Evolutionary conservation across 2,888 invertebrate genomes (phyloP).

Genomic region (Ametastegia equiseti): DNA sequence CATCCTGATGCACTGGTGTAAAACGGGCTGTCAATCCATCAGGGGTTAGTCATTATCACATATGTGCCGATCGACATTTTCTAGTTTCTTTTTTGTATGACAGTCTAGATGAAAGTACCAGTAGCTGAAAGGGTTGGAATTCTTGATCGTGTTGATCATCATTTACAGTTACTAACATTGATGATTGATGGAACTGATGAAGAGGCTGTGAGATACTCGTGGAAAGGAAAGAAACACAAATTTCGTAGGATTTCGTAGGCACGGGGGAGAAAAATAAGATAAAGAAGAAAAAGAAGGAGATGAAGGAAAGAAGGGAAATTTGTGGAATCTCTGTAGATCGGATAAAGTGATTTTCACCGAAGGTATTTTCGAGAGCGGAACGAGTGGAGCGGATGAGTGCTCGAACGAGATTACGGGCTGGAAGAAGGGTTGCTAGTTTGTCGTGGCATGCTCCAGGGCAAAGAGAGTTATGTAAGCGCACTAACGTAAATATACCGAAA

Average conservation of each 20-base stretch:
- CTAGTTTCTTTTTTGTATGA: no score
- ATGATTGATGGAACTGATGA: no score
- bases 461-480: constrained; percentile 68
- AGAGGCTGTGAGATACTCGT: no score
- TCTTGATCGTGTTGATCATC: no score
- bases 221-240: no score
- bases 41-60: no score
- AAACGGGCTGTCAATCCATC: constrained; percentile 1
- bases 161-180: no score
- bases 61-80: no score
- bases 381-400: constrained; percentile 36
- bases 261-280: background rate
- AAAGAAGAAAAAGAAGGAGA: background rate
- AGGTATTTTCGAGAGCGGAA: background rate
- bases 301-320: background rate
- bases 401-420: constrained; percentile 62
- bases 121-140: no score
- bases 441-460: constrained; percentile 54
- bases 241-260: background rate
- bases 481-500: constrained; percentile 66
- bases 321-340: background rate
- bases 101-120: no score
- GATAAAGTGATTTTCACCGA: constrained; percentile 2
- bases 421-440: constrained; percentile 65
- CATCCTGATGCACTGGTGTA: background rate